Evolutionary conservation across 2,888 invertebrate genomes (phyloP).

Genomic region (Drosophila rubida): DNA sequence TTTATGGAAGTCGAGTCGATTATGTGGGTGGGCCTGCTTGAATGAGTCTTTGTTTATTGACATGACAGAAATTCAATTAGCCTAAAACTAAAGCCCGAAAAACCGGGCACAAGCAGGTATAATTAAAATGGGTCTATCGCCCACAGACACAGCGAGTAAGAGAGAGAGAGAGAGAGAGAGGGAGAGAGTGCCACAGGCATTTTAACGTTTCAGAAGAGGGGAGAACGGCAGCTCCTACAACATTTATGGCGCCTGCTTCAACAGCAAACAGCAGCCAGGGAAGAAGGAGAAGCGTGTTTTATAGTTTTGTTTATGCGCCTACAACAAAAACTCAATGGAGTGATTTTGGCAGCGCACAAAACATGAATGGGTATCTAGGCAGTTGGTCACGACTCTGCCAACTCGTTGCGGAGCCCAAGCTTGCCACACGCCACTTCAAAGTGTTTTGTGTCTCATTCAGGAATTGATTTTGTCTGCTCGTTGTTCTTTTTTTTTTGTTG

Average conservation of each 20-base stretch:
- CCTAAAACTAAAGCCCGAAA: conserved; percentile 37
- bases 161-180: background rate
- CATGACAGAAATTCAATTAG: conserved; percentile 75
- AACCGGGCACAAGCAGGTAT: conserved; percentile 37
- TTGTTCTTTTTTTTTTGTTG: background rate
- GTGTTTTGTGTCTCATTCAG: conserved; percentile 29
- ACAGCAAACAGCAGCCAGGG: conserved; percentile 5
- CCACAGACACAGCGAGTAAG: conserved; percentile 22
- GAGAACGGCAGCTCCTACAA: conserved; percentile 24
- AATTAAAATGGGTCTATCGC: conserved; percentile 63
- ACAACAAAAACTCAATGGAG: conserved; percentile 34
- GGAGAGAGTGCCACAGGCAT: conserved; percentile 46
- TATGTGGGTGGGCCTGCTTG: conserved; percentile 13
- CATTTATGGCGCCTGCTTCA: conserved; percentile 69
- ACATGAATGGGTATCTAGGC: conserved; percentile 22
- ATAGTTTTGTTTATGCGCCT: conserved; percentile 73
- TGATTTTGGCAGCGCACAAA: conserved; percentile 23
- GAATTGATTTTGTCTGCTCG: conserved; percentile 53
- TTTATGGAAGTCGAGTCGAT: conserved; percentile 9
- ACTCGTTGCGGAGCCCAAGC: conserved; percentile 7
- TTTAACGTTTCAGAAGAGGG: conserved; percentile 14
- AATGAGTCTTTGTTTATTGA: conserved; percentile 58
- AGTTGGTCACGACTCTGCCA: conserved; percentile 30
- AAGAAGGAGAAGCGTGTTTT: conserved; percentile 45
- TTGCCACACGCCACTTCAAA: conserved; percentile 29